Conservation (phyloP, 2,797 vertebrate species). For the Mus minutoides region DNA sequence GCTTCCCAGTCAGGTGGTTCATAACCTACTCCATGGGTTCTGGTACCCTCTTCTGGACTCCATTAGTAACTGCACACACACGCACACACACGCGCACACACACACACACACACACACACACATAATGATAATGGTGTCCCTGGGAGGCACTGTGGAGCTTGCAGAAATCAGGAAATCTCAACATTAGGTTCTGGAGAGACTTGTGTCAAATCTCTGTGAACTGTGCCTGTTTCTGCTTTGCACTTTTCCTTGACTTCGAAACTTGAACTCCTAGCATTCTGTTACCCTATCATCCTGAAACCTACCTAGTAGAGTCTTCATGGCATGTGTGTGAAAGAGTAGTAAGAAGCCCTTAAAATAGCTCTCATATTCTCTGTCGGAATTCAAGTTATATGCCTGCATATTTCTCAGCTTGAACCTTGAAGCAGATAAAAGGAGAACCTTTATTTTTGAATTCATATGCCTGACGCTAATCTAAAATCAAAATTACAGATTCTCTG, state of each 20-base stretch:
- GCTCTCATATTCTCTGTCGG: not conserved
- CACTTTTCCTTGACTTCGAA: constrained; percentile 10
- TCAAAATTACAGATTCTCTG: constrained; percentile 7
- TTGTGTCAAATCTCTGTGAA: not conserved
- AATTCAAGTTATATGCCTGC: not conserved
- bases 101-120: not conserved
- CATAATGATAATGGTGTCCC: not conserved
- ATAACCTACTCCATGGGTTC: not conserved
- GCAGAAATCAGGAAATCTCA: not conserved
- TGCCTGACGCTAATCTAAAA: not conserved
- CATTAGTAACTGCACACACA: not conserved
- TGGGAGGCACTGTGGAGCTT: not conserved
- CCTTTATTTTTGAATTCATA: not conserved
- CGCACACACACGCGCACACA: not conserved
- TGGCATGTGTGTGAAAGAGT: not conserved
- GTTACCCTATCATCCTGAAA: not conserved
- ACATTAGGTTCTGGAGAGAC: not conserved
- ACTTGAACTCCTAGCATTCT: not conserved
- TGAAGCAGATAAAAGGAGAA: constrained; percentile 45
- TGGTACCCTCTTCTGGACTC: not conserved
- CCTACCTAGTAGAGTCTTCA: not conserved
- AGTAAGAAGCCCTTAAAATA: not conserved
- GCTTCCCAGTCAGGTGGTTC: too few relatives aligned
- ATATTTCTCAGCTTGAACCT: not conserved
- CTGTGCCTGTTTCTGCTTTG: not conserved